These are phyloP conservation scores for Dasypogon diadema DNA, from an alignment of 2,888 invertebrate species.

Conservation along the genomic window DNA sequence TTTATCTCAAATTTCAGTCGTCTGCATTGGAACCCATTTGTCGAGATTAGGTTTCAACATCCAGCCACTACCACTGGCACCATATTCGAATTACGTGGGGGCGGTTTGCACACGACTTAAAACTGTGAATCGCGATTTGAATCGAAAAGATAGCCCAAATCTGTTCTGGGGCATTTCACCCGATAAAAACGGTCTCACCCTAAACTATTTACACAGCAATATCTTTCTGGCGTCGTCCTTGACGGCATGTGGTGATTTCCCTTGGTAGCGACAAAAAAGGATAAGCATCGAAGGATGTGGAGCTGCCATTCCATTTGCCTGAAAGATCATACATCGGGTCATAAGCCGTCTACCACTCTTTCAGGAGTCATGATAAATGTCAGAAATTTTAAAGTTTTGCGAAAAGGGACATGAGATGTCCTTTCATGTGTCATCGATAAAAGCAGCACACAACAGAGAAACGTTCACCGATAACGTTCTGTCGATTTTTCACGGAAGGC, in stretches of 20 bases:
- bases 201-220: constrained; percentile 15
- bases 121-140: constrained; percentile 25
- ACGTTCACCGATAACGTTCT: constrained; percentile 38
- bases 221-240: constrained; percentile 34
- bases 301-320: constrained; percentile 18
- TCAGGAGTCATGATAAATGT: constrained; percentile 39
- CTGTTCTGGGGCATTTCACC: constrained; percentile 15
- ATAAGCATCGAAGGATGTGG: constrained; percentile 6
- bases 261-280: background rate
- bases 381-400: constrained; percentile 45
- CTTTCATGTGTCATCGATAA: constrained; percentile 46
- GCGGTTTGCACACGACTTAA: constrained; percentile 13
- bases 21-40: background rate
- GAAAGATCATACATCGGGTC: constrained; percentile 28
- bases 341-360: constrained; percentile 27
- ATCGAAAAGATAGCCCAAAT: background rate
- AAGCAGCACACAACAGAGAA: constrained; percentile 15
- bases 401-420: constrained; percentile 46
- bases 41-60: constrained; percentile 20
- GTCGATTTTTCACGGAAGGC: constrained; percentile 48
- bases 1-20: background rate
- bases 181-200: constrained; percentile 12
- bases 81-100: background rate
- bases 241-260: constrained; percentile 34
- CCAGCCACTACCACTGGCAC: background rate